Evolutionary conservation across 1,140 invertebrate species (phyloP).

Genomic region (Bombus consobrinus): DNA sequence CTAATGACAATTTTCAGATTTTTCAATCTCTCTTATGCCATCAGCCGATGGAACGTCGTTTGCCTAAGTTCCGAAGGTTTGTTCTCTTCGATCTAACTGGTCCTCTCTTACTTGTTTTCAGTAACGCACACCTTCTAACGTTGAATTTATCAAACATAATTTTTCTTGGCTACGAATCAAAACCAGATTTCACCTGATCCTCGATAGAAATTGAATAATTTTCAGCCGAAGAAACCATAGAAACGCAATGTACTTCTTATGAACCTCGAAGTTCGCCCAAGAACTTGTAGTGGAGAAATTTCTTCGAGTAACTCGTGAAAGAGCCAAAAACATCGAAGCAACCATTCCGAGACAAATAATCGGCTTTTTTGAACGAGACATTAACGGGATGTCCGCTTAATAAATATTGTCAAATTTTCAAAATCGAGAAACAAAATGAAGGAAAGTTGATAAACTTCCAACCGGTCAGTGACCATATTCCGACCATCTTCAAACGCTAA

Average conservation of each 20-base stretch:
- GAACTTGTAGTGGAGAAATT: background rate
- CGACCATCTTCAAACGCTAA: background rate
- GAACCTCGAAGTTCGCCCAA: too few species aligned
- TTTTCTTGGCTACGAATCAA: too few species aligned
- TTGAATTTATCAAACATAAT: background rate
- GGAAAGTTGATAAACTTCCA: background rate
- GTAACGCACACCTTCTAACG: background rate
- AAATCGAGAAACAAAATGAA: background rate
- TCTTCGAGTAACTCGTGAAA: background rate
- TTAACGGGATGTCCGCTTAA: too few species aligned
- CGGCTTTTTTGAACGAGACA: background rate
- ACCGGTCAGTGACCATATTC: background rate
- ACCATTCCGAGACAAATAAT: background rate
- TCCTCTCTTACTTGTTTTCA: fast-evolving
- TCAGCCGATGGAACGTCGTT: background rate
- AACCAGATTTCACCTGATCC: too few species aligned
- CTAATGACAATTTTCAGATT: too few species aligned
- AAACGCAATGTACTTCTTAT: background rate
- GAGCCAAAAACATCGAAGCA: background rate
- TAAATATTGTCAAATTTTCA: background rate
- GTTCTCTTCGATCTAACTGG: too few species aligned
- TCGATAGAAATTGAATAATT: background rate
- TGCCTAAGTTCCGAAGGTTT: background rate
- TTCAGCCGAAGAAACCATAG: background rate
- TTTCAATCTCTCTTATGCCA: too few species aligned